Conservation (phyloP, 2,113 vertebrate species). For the Progne subis region DNA sequence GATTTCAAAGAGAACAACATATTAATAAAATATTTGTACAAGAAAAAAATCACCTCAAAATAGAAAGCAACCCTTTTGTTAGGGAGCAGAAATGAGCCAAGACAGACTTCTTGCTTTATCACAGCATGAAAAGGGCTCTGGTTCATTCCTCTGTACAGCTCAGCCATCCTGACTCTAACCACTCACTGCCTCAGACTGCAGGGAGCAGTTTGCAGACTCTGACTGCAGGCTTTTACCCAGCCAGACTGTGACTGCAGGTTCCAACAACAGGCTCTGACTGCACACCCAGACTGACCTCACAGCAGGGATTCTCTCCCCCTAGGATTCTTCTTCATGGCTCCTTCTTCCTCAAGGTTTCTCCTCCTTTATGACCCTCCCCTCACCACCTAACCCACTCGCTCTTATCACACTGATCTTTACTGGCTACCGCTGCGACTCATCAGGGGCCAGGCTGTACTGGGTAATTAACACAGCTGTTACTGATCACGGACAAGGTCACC, state of each 20-base stretch:
- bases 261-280: neutral
- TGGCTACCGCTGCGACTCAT: neutral
- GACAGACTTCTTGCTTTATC: neutral
- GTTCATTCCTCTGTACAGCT: neutral
- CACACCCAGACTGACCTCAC: neutral
- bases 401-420: neutral
- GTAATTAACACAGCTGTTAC: neutral
- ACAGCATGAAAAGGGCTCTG: neutral
- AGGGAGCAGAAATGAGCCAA: neutral
- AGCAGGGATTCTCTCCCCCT: neutral
- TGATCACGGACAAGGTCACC: neutral
- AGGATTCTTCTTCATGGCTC: neutral
- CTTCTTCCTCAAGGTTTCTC: neutral
- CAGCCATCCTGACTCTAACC: neutral
- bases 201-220: neutral
- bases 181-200: neutral
- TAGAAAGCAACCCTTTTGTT: neutral
- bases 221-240: neutral
- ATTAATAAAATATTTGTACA: neutral
- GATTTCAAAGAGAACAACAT: neutral
- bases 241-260: neutral
- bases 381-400: neutral
- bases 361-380: neutral
- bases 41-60: neutral
- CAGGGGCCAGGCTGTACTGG: neutral